These are phyloP conservation scores for Seriola dumerili DNA, from an alignment of 2,113 vertebrate species.

Conservation along the genomic window DNA sequence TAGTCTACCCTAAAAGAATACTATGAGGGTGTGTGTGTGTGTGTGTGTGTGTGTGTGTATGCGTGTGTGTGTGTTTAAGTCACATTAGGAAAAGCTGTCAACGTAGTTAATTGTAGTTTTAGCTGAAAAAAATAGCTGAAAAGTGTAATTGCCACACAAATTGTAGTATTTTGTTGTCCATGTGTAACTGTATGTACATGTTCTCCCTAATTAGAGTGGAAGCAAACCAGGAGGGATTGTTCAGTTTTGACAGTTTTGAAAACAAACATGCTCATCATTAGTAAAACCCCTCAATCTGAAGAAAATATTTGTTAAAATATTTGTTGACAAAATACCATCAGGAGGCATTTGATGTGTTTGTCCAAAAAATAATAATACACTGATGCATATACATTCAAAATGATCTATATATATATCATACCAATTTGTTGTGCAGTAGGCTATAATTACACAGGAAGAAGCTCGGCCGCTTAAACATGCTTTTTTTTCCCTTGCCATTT, in stretches of 20 bases:
- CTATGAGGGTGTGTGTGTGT: constrained; percentile 9
- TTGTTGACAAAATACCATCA: not conserved
- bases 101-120: not conserved
- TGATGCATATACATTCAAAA: constrained; percentile 1
- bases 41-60: constrained; percentile 16
- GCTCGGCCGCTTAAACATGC: not conserved
- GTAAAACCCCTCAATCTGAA: constrained; percentile 11
- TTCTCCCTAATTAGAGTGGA: constrained; percentile 34
- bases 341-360: not conserved
- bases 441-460: constrained; percentile 9
- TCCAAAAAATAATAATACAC: not conserved
- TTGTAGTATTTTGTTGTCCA: constrained; percentile 6
- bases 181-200: constrained; percentile 21
- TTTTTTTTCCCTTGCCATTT: constrained; percentile 33
- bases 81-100: constrained; percentile 14
- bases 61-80: constrained; percentile 8
- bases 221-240: constrained; percentile 2
- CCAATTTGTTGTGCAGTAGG: not conserved
- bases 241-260: constrained; percentile 27
- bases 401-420: not conserved
- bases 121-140: not conserved
- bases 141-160: not conserved
- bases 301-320: constrained; percentile 5
- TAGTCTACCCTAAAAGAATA: constrained; percentile 32
- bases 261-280: constrained; percentile 15